phyloP scores from a whole-genome alignment of 2,888 invertebrate species.

The Andrena minutula region DNA sequence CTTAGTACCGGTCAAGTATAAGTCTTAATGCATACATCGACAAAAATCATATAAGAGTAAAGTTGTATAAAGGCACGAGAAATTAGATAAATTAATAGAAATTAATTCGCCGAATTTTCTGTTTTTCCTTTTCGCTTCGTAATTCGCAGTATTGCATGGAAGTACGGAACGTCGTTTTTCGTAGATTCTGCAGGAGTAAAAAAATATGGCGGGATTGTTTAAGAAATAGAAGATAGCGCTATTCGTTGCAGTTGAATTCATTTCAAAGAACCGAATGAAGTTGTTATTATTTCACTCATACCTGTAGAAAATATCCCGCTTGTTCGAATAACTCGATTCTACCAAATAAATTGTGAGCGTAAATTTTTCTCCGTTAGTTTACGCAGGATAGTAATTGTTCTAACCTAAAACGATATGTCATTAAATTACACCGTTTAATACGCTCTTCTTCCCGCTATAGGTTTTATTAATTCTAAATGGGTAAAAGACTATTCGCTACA shows the following conservation, averaged over 20 bases:
- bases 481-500: not conserved
- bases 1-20: not conserved
- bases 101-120: not conserved
- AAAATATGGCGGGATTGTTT: conserved; percentile 27
- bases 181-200: not conserved
- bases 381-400: not conserved
- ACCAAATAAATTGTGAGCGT: not conserved
- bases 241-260: not conserved
- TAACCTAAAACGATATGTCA: conserved; percentile 33
- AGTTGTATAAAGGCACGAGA: not conserved
- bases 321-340: not conserved
- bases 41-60: not conserved
- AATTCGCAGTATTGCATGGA: not conserved
- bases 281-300: not conserved
- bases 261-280: not conserved
- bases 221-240: not conserved
- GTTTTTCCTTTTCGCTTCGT: not conserved
- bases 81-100: not conserved
- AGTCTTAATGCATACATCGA: not conserved
- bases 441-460: not conserved
- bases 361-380: not conserved
- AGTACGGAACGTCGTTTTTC: not conserved
- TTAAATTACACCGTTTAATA: not conserved
- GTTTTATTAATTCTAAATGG: not conserved
- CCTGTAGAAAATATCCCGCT: not conserved